Evolutionary conservation across 2,797 vertebrate genomes (phyloP), one percentile per base, ranked within the genome.

Genomic region (Platyrinchus mystaceus): DNA sequence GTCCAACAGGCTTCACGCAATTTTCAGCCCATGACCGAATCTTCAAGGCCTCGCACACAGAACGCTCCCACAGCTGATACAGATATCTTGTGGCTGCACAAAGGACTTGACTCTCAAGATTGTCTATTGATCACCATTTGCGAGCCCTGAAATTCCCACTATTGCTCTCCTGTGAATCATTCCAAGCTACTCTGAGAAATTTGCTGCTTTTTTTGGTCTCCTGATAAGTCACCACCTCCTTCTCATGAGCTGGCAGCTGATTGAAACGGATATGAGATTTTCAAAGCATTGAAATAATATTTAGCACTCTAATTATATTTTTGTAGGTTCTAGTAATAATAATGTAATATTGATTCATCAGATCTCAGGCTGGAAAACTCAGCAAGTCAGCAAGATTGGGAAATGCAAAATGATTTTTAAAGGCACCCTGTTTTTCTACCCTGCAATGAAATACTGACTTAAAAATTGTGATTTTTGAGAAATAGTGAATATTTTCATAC

Each of bases 251-350:
- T 88, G 88, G 43, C 88, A 92, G 63, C 52, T 81, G 64, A 91
- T 34, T 90, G 88, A 96, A 96, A 96, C 6, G 6, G 88, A 94
- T 91, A 90, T 3, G 67, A 89, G 60, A 32, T 95, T 94, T 94
- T 90, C 59, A 83, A 94, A 92, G 60, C 53, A 83, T n/a, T 91
- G 58, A 77, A 93, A 91, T 89, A 93, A 92, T 92, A 89, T 91
- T 93, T 96, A 93, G 56, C 52, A 59, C 69, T 94, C 86, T 96
- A 90, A 96, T 88, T 90, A 95, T 91, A 63, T 89, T 95, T 93
- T 93, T 83, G 73, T 93, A 93, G 81, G 77, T 95, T 66, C 62
- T 88, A 76, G 75, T 80, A 88, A 88, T 85, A 84, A 80, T 91
- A 94, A 93, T 63, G 30, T 77, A 64, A 56, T 93, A 95, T 95